These are phyloP conservation scores for Drosophila subpulchrella DNA, from an alignment of 1,140 invertebrate genomes.

Conservation along the genomic window DNA sequence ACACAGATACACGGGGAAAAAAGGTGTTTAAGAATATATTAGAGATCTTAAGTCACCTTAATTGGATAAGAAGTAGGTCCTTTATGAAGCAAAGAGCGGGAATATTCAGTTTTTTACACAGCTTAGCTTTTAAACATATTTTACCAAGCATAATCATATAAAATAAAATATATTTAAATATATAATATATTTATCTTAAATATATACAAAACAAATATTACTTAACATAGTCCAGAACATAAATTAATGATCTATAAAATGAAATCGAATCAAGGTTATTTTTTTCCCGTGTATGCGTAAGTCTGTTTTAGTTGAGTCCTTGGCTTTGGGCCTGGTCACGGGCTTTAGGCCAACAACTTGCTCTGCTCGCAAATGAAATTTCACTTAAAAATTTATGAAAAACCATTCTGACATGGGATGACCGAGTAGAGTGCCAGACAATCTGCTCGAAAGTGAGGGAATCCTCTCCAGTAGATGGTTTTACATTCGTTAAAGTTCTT, in stretches of 20 bases:
- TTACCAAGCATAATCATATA: too few relatives aligned
- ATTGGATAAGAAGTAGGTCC: too few relatives aligned
- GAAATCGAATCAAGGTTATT: too few relatives aligned
- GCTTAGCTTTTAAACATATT: too few relatives aligned
- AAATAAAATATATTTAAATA: too few relatives aligned
- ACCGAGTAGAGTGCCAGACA: slow-evolving; percentile 39
- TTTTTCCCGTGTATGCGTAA: slow-evolving; percentile 3
- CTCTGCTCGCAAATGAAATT: slow-evolving; percentile 62
- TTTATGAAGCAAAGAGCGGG: too few relatives aligned
- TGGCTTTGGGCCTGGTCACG: slow-evolving; percentile 49
- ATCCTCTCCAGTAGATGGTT: slow-evolving; percentile 21
- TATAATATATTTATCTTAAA: too few relatives aligned
- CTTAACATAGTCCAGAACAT: too few relatives aligned
- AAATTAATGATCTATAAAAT: too few relatives aligned
- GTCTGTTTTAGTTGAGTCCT: slow-evolving; percentile 40
- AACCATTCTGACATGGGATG: slow-evolving; percentile 54
- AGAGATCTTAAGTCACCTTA: background rate
- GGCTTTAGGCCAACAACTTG: slow-evolving; percentile 40
- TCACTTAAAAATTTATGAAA: slow-evolving; percentile 75
- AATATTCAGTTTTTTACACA: too few relatives aligned
- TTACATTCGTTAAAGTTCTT: slow-evolving; percentile 9
- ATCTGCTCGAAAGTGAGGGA: slow-evolving; percentile 47
- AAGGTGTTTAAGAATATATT: background rate
- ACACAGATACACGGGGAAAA: slow-evolving; percentile 15
- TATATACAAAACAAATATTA: too few relatives aligned